These are phyloP conservation scores for Aradophagus sp. DNA, from an alignment of 1,140 invertebrate species.

Conservation along the genomic window DNA sequence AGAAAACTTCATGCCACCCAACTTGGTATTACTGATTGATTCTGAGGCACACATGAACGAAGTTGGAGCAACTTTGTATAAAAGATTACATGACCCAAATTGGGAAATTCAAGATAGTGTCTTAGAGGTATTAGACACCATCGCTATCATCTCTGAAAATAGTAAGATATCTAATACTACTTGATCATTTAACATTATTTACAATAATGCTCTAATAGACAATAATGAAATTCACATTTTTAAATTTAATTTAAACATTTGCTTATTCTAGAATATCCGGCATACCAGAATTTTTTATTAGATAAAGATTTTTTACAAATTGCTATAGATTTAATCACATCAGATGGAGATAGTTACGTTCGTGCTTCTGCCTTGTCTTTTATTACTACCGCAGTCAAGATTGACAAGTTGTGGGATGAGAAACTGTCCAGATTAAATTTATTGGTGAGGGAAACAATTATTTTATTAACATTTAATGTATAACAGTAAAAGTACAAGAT, in stretches of 20 bases:
- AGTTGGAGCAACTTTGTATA: conserved; percentile 79
- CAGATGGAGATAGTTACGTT: conserved; percentile 83
- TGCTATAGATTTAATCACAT: conserved; percentile 78
- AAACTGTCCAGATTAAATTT: conserved; percentile 78
- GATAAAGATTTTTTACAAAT: conserved; percentile 79
- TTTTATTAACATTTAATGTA: conserved; percentile 67
- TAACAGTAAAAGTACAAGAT: too few relatives aligned
- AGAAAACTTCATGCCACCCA: conserved; percentile 83
- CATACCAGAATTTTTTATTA: conserved; percentile 83
- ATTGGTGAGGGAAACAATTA: too few relatives aligned
- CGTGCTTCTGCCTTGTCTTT: conserved; percentile 82
- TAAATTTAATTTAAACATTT: not conserved
- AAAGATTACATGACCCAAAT: conserved; percentile 80
- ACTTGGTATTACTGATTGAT: conserved; percentile 82
- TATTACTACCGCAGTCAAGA: conserved; percentile 79
- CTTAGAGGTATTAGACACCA: conserved; percentile 81
- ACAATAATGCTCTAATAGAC: too few relatives aligned
- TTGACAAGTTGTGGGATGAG: conserved; percentile 80
- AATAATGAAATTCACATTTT: too few relatives aligned
- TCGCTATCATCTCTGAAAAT: conserved; percentile 80
- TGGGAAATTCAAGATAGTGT: conserved; percentile 86
- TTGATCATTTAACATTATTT: conserved; percentile 7
- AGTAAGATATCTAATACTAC: conserved; percentile 75
- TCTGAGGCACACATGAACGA: conserved; percentile 79
- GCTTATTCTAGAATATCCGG: conserved; percentile 81